Conservation (phyloP, 2,113 vertebrate genomes). For the Manacus vitellinus region DNA sequence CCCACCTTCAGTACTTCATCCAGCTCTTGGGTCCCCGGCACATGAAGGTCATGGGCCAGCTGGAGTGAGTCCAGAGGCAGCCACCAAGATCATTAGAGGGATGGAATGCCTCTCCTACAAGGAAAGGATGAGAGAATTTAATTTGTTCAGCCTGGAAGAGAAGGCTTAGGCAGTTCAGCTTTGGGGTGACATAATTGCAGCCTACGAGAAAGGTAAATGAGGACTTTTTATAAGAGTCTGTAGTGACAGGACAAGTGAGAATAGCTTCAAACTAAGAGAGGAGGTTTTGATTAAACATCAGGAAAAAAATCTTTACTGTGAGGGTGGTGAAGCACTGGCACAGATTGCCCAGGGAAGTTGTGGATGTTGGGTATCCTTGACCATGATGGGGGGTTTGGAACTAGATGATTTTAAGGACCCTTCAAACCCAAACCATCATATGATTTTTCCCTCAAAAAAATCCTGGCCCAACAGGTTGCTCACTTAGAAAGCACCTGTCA, state of each 20-base stretch:
- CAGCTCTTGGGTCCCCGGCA: not conserved
- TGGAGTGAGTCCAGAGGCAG: not conserved
- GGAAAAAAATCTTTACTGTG: not conserved
- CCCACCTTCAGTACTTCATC: not conserved
- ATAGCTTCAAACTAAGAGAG: not conserved
- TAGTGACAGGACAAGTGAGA: not conserved
- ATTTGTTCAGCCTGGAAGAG: not conserved
- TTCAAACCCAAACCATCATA: not conserved
- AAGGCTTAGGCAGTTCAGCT: not conserved
- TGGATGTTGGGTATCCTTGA: not conserved
- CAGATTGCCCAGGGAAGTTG: not conserved
- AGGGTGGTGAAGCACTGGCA: not conserved
- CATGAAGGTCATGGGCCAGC: not conserved
- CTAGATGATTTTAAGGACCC: rapidly evolving
- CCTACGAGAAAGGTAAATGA: not conserved
- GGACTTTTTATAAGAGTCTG: not conserved
- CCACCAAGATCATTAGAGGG: not conserved
- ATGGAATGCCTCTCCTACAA: not conserved
- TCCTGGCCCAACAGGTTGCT: not conserved
- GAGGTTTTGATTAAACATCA: not conserved
- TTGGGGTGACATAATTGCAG: rapidly evolving
- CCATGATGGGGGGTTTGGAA: too few relatives aligned
- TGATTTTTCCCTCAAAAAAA: not conserved
- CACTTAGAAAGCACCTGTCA: not conserved
- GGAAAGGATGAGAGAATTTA: not conserved